Evolutionary conservation across 2,797 vertebrate species (phyloP).

Genomic region (Ibycter americanus): DNA sequence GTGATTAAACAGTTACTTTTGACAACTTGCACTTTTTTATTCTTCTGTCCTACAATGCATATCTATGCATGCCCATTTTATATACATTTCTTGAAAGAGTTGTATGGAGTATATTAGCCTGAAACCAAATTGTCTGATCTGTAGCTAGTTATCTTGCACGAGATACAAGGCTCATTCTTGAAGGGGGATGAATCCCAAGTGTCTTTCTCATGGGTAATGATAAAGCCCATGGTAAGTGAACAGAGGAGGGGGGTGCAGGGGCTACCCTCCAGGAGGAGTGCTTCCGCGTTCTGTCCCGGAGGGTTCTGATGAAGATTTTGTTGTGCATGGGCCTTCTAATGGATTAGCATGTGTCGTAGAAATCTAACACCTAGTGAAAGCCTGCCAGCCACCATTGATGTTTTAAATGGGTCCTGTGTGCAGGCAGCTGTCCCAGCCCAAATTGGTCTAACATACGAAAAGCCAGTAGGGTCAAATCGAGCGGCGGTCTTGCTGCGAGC

Average conservation of each 20-base stretch:
- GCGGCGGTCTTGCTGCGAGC: too few species aligned
- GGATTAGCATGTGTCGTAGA: not conserved
- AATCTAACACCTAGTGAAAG: not conserved
- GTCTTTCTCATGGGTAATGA: too few species aligned
- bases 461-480: not conserved
- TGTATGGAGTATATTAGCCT: rapidly evolving
- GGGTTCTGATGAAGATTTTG: not conserved
- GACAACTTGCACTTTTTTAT: not conserved
- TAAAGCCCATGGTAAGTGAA: too few species aligned
- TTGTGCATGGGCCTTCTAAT: not conserved
- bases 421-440: not conserved
- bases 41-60: not conserved
- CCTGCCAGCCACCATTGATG: not conserved
- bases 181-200: not conserved
- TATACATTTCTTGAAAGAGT: not conserved
- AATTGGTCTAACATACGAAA: not conserved
- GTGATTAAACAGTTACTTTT: not conserved
- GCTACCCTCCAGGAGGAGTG: too few species aligned
- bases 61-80: not conserved
- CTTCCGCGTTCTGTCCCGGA: not conserved
- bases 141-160: not conserved
- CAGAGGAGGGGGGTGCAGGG: not conserved
- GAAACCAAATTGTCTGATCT: not conserved
- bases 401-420: not conserved
- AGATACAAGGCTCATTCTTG: not conserved